Base-by-base conservation (phyloP, 2,888 invertebrate species). In the Himalopsyche tibetana region DNA sequence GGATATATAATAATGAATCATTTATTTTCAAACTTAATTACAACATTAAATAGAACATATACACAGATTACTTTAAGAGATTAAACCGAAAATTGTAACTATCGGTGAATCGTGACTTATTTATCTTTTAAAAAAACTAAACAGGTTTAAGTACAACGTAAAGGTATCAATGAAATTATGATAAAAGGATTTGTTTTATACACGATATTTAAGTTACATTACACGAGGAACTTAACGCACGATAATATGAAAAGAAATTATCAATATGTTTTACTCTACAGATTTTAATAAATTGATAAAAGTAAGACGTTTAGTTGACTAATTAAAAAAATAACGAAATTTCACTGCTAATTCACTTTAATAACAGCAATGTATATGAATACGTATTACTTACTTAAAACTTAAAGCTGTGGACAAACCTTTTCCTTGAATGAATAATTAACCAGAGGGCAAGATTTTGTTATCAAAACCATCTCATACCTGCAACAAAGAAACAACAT, bases 1-100 rank as follows among this genome's bases (percentile, higher is more conserved):
- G 63, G 28, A 63, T 19, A 63, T 63, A 63, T 63, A 63, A 63
- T 63, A 63, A 63, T 63, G 63, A 63, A 63, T 63, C 63, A 19
- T 56, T 17, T 56, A 17, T 56, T 56, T 56, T 56, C 56, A n/a
- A 17, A 56, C 9, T 63, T 19, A 63, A 63, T 63, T 19, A 63
- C 63, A 28, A 8, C 63, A 19, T 63, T 63, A 63, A 63, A 63
- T 28, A 63, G 63, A 19, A 63, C 19, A 63, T 28, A 63, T 11
- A 19, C n/a, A 19, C 19, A 6, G 63, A 63, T 63, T 11, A 28
- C 28, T 63, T 63, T 63, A 0, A 4, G 3, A 63, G 63, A 63
- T 63, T 19, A 63, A 63, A 63, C 5, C 17, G 0, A n/a, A 56
- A 56, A 56, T 0, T 56, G 5, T 8, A 19, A 63, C 19, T n/a